phyloP scores from a whole-genome alignment of 2,888 invertebrate species.

The Neoaliturus tenellus region DNA sequence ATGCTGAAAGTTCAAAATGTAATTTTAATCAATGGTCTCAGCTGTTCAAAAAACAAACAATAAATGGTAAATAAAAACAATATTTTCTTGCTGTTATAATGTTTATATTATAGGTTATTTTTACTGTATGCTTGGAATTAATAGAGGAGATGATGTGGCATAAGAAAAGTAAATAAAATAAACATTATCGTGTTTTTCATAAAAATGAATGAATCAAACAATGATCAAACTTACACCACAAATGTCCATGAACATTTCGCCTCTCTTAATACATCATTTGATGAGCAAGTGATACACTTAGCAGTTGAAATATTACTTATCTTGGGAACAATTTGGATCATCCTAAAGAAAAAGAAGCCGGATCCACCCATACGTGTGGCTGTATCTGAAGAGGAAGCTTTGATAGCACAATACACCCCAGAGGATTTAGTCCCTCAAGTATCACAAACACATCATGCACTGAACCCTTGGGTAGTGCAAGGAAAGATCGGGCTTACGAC shows the following conservation, averaged over 20 bases:
- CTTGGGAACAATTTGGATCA: conserved; percentile 59
- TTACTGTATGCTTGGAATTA: no score
- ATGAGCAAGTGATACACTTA: not conserved
- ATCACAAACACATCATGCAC: conserved; percentile 79
- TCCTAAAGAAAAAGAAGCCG: conserved; percentile 61
- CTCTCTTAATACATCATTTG: not conserved
- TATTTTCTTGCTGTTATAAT: no score
- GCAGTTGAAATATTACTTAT: conserved; percentile 59
- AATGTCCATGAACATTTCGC: not conserved
- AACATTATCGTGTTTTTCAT: not conserved
- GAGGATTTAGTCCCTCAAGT: conserved; percentile 85
- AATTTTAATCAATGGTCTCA: no score
- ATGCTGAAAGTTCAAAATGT: no score
- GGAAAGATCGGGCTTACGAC: conserved; percentile 75
- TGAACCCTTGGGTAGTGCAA: conserved; percentile 76
- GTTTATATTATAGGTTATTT: no score
- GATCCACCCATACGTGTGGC: conserved; percentile 3
- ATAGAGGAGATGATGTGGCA: no score
- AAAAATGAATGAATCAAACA: not conserved
- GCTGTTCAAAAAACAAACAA: no score
- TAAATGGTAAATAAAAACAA: no score
- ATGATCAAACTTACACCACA: not conserved
- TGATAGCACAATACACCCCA: conserved; percentile 87
- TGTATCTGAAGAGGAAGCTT: conserved; percentile 74
- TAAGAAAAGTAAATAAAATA: no score